These are phyloP conservation scores for Meta bourneti DNA, from an alignment of 2,888 invertebrate genomes.

Conservation along the genomic window DNA sequence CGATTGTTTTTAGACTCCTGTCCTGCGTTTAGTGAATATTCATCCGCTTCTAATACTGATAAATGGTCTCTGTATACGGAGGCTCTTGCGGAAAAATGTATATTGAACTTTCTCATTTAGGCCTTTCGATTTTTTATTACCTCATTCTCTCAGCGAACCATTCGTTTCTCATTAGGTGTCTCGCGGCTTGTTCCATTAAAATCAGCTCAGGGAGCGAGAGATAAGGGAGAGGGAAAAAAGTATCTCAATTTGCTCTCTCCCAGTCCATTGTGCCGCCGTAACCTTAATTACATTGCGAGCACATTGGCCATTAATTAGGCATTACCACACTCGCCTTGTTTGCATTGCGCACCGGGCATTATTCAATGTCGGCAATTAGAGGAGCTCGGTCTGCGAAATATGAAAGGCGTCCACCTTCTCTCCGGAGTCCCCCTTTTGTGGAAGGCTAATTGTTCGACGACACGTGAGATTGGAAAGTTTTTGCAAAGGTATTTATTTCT, in stretches of 20 bases:
- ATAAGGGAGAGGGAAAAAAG: neutral
- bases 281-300: constrained; percentile 20
- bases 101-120: too few relatives aligned
- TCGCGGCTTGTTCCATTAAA: constrained; percentile 3
- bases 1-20: too few relatives aligned
- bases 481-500: too few relatives aligned
- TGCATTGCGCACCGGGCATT: neutral
- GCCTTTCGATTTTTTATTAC: neutral
- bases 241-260: neutral
- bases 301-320: constrained; percentile 23
- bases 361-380: constrained; percentile 2
- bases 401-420: neutral
- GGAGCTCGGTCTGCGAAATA: neutral
- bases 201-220: neutral
- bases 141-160: neutral
- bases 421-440: too few relatives aligned
- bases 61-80: too few relatives aligned
- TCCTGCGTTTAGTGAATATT: too few relatives aligned
- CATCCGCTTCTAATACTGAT: too few relatives aligned
- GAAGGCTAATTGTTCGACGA: constrained; percentile 4
- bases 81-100: too few relatives aligned
- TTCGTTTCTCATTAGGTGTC: constrained; percentile 14
- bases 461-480: constrained; percentile 44
- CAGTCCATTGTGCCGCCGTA: constrained; percentile 13
- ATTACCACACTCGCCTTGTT: constrained; percentile 21